Conservation (phyloP, 92 coral and sea anemone species). For the Phenganax subtilis region DNA sequence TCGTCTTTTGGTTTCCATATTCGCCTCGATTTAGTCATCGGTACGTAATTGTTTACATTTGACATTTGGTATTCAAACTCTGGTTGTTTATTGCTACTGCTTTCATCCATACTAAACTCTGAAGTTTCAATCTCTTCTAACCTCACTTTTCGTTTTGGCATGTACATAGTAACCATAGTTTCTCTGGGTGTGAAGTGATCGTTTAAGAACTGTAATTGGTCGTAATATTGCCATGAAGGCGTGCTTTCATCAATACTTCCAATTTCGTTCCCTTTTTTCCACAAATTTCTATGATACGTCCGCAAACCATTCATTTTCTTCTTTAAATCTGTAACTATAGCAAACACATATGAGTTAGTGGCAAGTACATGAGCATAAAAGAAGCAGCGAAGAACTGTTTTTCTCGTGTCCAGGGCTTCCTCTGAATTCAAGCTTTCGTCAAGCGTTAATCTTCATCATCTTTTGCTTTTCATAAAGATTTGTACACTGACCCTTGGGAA, state of each 20-base stretch:
- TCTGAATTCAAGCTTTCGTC: too few species aligned
- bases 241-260: slow-evolving; percentile 11
- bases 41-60: background rate
- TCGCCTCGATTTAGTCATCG: background rate
- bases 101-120: background rate
- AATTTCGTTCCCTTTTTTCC: background rate
- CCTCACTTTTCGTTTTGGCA: background rate
- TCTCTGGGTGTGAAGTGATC: slow-evolving; percentile 21
- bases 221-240: slow-evolving; percentile 17
- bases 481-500: too few species aligned
- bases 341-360: background rate
- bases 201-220: background rate
- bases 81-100: background rate
- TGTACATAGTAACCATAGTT: background rate
- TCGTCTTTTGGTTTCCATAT: background rate
- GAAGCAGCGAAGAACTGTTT: too few species aligned
- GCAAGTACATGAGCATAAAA: background rate
- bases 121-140: too few species aligned
- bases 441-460: too few species aligned
- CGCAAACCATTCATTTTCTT: slow-evolving; percentile 21
- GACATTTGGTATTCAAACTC: background rate
- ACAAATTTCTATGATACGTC: slow-evolving; percentile 12
- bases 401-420: too few species aligned
- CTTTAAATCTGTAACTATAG: slow-evolving; percentile 5
- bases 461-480: too few species aligned